Conservation (phyloP, 2,888 invertebrate species). For the Idaea straminata region DNA sequence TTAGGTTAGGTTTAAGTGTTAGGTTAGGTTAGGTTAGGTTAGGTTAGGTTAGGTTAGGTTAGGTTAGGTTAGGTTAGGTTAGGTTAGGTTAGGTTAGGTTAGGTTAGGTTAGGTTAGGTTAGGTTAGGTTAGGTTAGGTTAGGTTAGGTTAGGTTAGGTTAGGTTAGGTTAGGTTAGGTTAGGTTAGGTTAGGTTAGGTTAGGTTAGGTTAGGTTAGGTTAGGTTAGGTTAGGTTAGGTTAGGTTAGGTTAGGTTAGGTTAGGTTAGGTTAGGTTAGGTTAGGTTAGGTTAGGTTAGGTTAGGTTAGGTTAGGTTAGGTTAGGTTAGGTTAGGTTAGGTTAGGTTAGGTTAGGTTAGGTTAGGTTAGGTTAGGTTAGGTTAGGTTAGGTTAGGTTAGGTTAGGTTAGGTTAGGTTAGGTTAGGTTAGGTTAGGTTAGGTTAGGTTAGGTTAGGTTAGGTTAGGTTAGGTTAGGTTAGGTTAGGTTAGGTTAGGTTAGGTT, state of each 20-base stretch:
- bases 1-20: constrained; percentile 26
- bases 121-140: constrained; percentile 21
- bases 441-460: constrained; percentile 27
- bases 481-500: constrained; percentile 22
- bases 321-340: constrained; percentile 25
- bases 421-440: constrained; percentile 25
- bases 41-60: constrained; percentile 25
- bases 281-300: constrained; percentile 22
- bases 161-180: constrained; percentile 33
- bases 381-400: constrained; percentile 25
- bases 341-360: constrained; percentile 25
- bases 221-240: constrained; percentile 25
- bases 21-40: constrained; percentile 29
- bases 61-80: constrained; percentile 23
- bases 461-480: constrained; percentile 24
- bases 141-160: constrained; percentile 31
- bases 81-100: constrained; percentile 29
- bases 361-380: constrained; percentile 21
- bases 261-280: constrained; percentile 18
- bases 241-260: constrained; percentile 23
- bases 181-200: constrained; percentile 26
- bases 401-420: constrained; percentile 24
- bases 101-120: constrained; percentile 31
- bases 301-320: constrained; percentile 21
- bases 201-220: constrained; percentile 22